A percentile compares a stretch with the other conserved stretches of the same genome.
phyloP scores from a whole-genome alignment of 2,888 invertebrate species.

The Tinea pellionella region DNA sequence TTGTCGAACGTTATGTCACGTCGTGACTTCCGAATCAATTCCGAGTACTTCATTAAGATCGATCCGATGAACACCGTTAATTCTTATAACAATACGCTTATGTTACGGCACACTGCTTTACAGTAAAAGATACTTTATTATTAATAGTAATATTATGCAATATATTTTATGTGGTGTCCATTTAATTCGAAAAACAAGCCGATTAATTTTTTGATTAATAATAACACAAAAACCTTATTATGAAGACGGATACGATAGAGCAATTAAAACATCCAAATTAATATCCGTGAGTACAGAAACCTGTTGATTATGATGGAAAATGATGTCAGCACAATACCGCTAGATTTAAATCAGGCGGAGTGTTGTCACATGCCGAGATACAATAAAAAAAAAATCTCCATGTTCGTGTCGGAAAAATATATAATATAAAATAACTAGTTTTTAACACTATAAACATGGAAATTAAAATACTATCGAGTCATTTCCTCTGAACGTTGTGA shows the following conservation, averaged over 20 bases:
- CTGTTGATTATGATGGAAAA: conserved; percentile 14
- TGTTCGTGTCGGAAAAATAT: not conserved
- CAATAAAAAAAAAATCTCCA: no score
- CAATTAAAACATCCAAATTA: conserved; percentile 15
- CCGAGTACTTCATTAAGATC: not conserved
- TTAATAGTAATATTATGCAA: not conserved
- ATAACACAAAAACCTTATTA: not conserved
- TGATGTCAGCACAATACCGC: conserved; percentile 17
- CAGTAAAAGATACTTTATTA: not conserved
- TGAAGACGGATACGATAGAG: conserved; percentile 18
- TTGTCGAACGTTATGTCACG: conserved; percentile 11
- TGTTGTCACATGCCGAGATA: no score
- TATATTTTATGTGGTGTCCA: no score
- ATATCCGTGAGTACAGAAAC: conserved; percentile 16
- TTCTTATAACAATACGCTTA: not conserved
- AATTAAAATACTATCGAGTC: not conserved
- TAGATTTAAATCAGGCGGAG: conserved; percentile 14
- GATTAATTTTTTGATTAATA: not conserved
- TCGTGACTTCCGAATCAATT: conserved; percentile 11
- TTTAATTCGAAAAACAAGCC: not conserved
- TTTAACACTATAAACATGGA: not conserved
- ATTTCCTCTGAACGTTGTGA: no score
- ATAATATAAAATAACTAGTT: not conserved
- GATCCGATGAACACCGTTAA: not conserved
- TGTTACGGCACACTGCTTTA: not conserved